A percentile compares a stretch with the other conserved stretches of the same genome.
Conservation (phyloP, 2,113 vertebrate genomes). For the Oryzias woworae region DNA sequence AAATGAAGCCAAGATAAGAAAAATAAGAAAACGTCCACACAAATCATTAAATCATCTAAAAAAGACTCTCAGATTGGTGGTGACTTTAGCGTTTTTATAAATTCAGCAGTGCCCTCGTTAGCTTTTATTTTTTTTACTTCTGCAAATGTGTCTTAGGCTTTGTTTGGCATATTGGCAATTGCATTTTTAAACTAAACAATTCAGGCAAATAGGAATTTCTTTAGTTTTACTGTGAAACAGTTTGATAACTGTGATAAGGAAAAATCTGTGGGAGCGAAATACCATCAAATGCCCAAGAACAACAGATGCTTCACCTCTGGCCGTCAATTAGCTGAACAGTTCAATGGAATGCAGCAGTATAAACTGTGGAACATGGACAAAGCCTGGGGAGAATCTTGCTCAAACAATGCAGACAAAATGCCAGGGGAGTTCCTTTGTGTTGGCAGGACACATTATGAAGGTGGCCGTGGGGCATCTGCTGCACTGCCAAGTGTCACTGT, state of each 20-base stretch:
- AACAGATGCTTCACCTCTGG: conserved; percentile 40
- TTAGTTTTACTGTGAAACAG: not conserved
- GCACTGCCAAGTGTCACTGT: conserved; percentile 57
- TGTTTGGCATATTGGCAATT: too few species aligned
- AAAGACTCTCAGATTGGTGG: too few species aligned
- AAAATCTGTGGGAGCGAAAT: not conserved
- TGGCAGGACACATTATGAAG: conserved; percentile 51
- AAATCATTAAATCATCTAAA: too few species aligned
- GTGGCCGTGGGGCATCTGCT: conserved; percentile 37
- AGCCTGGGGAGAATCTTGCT: conserved; percentile 22
- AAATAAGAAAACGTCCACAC: too few species aligned
- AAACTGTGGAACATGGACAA: conserved; percentile 36
- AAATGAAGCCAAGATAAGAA: too few species aligned
- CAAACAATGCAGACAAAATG: conserved; percentile 50
- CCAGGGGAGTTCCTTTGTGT: conserved; percentile 49
- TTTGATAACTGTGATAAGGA: not conserved
- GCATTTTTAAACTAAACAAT: too few species aligned
- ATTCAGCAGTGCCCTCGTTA: too few species aligned
- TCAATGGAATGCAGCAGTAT: conserved; percentile 28
- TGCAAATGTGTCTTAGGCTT: too few species aligned
- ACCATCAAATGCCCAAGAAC: conserved; percentile 9
- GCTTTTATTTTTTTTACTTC: too few species aligned
- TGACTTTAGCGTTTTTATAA: too few species aligned
- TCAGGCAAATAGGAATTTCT: too few species aligned
- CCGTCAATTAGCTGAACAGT: conserved; percentile 14